phyloP scores from a whole-genome alignment of 2,797 vertebrate species.

The Coregonus sp. region DNA sequence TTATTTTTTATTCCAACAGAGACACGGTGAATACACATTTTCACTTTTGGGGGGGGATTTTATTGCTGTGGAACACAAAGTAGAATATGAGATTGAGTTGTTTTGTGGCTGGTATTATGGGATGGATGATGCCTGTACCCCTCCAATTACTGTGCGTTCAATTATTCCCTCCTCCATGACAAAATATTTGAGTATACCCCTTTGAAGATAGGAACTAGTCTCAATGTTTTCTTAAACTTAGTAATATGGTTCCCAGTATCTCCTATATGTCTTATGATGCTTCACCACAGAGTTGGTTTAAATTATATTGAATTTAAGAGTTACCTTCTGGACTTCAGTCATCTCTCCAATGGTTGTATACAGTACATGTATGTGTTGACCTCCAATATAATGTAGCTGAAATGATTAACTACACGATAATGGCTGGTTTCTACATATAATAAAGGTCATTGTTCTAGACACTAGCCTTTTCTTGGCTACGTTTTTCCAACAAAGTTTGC shows the following conservation, averaged over 20 bases:
- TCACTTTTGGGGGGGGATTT: slow-evolving; percentile 34
- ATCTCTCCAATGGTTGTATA: no score
- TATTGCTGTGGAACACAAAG: slow-evolving; percentile 52
- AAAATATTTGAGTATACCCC: no score
- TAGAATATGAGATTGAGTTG: slow-evolving; percentile 60
- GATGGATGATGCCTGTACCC: slow-evolving; percentile 11
- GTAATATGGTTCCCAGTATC: neutral
- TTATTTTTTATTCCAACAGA: slow-evolving; percentile 79
- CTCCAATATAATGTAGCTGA: neutral
- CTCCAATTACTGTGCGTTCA: slow-evolving; percentile 49
- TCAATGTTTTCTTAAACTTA: no score
- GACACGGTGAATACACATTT: slow-evolving; percentile 46
- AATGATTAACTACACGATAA: neutral
- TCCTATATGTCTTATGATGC: no score
- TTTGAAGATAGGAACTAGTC: no score
- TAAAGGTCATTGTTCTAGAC: no score
- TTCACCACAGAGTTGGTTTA: neutral
- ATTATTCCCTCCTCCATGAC: slow-evolving; percentile 49
- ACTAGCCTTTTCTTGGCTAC: no score
- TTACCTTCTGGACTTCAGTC: no score
- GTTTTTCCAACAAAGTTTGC: neutral
- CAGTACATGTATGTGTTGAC: no score
- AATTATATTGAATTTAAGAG: neutral
- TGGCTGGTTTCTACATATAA: neutral
- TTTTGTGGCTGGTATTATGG: slow-evolving; percentile 45